Base-by-base conservation (phyloP, 2,113 vertebrate species). In the Seriola quinqueradiata region DNA sequence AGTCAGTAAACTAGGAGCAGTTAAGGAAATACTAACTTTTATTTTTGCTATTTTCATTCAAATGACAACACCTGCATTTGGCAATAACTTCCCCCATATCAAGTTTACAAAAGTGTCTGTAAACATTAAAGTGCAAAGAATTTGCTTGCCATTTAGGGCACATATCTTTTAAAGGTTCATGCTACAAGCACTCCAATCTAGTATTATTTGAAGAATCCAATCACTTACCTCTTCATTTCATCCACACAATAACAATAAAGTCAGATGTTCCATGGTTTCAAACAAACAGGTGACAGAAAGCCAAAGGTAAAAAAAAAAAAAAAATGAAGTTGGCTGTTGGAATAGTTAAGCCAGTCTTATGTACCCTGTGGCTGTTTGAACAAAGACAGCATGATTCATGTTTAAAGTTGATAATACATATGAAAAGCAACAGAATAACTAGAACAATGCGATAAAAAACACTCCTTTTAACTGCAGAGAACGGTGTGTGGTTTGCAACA, bases 121-220 rank as follows among this genome's bases (percentile, higher is more conserved):
- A 94, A 95, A 95, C 94, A 92, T 93, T 94, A 94, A 95, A 95
- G 93, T 95, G 93, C 93, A 94, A 92, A 94, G 90, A 89, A 90
- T 92, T 94, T 82, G 82, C 90, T 90, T 89, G 74, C 90, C 88
- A 75, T 90, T 87, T 81, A 78, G 83, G 88, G 87, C 89, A 85
- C 80, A 77, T 78, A 70, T 92, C 84, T 93, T 93, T 92, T 94
- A 93, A 94, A 94, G 90, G 92, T 94, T 93, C 94, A 93, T 93
- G 92, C 93, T 93, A 91, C 93, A 90, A 94, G 91, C 92, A 89
- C 88, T 91, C 84, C 82, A 81, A 48, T 92, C 87, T 79, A 60
- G 65, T 78, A 65, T 76, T 60, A 85, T 66, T 64, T 82, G 61
- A 87, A 84, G 76, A 90, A 65, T 81, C 70, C 79, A 83, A 23